Evolutionary conservation across 2,888 invertebrate species (phyloP), one percentile per base, ranked within the genome.

Genomic region (Thymelicus acteon): DNA sequence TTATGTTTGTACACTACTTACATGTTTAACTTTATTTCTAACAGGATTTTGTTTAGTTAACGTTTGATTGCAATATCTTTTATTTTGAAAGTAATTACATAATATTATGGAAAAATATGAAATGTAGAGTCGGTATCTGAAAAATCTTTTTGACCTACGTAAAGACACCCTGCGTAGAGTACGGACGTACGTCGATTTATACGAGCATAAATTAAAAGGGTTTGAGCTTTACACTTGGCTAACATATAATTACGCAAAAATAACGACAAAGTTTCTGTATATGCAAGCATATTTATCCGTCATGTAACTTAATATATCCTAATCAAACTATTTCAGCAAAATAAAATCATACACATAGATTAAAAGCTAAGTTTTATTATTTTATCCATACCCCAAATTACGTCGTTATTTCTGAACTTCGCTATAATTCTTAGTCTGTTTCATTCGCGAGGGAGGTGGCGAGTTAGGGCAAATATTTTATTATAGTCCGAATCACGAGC

Each of bases 401-500:
- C 63, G 63, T 58, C 24, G 10, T 54, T 12, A 54, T n/a, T 24
- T 54, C 12, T 19, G 24, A 54, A 54, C 31, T 49, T n/a, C 54
- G 24, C 54, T 12, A 54, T 54, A 54, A 52, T 7, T 52, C 19
- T 52, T 52, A 19, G 7, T 54, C 58, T 39, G 19, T 39, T 87
- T 85, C 86, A 87, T 87, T 89, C 92, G 92, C 91, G 86, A 91
- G 91, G 92, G 92, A 90, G 87, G 85, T 79, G 93, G 93, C 91
- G 88, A 84, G 89, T 86, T 89, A 89, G 91, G 92, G 93, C 92
- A 93, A 93, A 93, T 93, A 93, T 93, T 93, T 93, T 93, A 93
- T 92, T 93, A 93, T 91, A 89, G 92, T 88, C 93, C 90, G 91
- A 93, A 93, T 93, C 92, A 92, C 92, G 89, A 90, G 92, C 92